Conservation (phyloP, 2,797 vertebrate genomes). For the Xenentodon cancila region DNA sequence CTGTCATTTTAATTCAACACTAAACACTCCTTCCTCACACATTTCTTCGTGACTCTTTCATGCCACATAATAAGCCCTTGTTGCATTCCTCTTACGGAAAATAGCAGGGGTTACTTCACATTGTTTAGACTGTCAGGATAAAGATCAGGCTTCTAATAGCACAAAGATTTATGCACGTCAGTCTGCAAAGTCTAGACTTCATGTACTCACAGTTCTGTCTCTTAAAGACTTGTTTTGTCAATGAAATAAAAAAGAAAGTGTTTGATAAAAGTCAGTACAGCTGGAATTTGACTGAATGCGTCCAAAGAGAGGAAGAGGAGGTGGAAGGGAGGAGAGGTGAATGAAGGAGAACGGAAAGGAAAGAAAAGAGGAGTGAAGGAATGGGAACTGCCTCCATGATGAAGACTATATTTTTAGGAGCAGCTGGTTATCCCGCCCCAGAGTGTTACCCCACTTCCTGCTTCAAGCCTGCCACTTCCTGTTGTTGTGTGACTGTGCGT, state of each 20-base stretch:
- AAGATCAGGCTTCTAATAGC: constrained; percentile 28
- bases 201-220: not conserved
- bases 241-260: constrained; percentile 26
- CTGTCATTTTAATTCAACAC: constrained; percentile 32
- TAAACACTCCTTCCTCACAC: constrained; percentile 21
- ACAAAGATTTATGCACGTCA: constrained; percentile 30
- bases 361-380: constrained; percentile 52
- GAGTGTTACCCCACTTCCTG: constrained; percentile 65
- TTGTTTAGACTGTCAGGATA: constrained; percentile 47
- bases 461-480: constrained; percentile 67
- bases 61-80: constrained; percentile 20
- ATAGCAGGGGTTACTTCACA: constrained; percentile 44
- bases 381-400: constrained; percentile 33
- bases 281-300: constrained; percentile 41
- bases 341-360: constrained; percentile 26
- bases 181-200: constrained; percentile 16
- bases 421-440: constrained; percentile 51
- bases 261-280: constrained; percentile 16
- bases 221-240: constrained; percentile 2
- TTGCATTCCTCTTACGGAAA: constrained; percentile 27
- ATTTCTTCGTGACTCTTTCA: constrained; percentile 32
- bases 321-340: constrained; percentile 40
- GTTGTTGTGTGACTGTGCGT: constrained; percentile 55
- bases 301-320: constrained; percentile 46
- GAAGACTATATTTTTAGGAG: constrained; percentile 62